These are phyloP conservation scores for Neoseiulus cucumeris DNA, from an alignment of 1,140 invertebrate species.

Conservation along the genomic window DNA sequence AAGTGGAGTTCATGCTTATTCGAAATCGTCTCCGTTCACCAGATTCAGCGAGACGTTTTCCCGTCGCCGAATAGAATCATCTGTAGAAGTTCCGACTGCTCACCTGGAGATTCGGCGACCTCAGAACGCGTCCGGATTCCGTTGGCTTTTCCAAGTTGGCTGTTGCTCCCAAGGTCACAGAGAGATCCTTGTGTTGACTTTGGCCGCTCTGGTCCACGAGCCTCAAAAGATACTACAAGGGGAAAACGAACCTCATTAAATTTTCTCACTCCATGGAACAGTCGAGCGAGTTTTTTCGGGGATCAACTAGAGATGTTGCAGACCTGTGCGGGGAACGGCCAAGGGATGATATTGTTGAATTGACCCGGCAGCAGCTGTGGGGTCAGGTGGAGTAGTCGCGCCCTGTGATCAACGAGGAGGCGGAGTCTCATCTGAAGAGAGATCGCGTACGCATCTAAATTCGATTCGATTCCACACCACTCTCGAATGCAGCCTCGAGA, in stretches of 20 bases:
- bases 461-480: neutral
- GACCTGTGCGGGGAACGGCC: neutral
- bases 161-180: neutral
- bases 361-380: neutral
- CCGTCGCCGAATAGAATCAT: too few relatives aligned
- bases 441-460: neutral
- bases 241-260: neutral
- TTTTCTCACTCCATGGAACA: too few relatives aligned
- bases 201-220: constrained; percentile 3
- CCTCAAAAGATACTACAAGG: neutral
- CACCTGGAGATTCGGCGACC: constrained; percentile 3
- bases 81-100: too few relatives aligned
- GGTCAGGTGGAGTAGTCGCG: neutral
- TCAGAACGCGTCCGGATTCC: neutral
- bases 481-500: neutral
- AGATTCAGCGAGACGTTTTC: too few relatives aligned
- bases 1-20: too few relatives aligned
- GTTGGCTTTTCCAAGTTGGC: neutral
- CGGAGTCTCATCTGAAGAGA: neutral
- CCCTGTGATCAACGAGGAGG: neutral
- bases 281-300: neutral
- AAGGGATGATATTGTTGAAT: constrained; percentile 5
- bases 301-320: neutral
- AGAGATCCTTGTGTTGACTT: neutral
- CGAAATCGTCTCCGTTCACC: too few relatives aligned